Percentiles rank a stretch among this genome's conserved stretches.
These are phyloP conservation scores for Uria lomvia DNA, from an alignment of 2,113 vertebrate genomes.

Conservation along the genomic window DNA sequence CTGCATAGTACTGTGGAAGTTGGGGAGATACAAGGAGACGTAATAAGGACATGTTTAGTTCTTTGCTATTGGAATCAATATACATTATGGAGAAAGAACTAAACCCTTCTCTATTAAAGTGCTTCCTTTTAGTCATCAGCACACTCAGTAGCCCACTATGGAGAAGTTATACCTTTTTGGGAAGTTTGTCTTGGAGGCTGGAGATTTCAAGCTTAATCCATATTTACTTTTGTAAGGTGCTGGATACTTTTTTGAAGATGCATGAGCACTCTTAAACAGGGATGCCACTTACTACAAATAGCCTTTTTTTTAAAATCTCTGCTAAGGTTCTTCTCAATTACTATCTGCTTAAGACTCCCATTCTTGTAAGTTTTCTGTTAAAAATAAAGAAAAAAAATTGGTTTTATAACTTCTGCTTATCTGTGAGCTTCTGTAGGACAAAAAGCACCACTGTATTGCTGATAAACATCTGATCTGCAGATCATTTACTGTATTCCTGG, in stretches of 20 bases:
- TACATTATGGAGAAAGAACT: background rate
- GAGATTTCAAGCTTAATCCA: background rate
- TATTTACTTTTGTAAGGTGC: background rate
- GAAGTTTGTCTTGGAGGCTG: background rate
- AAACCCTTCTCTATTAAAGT: background rate
- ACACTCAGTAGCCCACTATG: background rate
- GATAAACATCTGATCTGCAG: background rate
- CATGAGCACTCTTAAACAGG: background rate
- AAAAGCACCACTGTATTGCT: background rate
- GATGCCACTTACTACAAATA: background rate
- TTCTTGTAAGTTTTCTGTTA: background rate
- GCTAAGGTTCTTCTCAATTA: background rate
- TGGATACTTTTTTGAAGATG: background rate
- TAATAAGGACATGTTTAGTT: background rate
- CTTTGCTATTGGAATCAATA: background rate
- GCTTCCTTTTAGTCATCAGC: background rate
- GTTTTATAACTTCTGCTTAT: background rate
- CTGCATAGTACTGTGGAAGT: background rate
- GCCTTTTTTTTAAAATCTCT: background rate
- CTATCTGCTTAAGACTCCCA: background rate
- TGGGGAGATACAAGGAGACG: rapidly evolving
- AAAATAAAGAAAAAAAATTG: background rate
- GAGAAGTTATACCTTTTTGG: background rate
- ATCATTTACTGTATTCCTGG: background rate
- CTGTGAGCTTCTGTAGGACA: background rate